These are phyloP conservation scores for Balaeniceps rex DNA, from an alignment of 2,113 vertebrate genomes.

Conservation along the genomic window DNA sequence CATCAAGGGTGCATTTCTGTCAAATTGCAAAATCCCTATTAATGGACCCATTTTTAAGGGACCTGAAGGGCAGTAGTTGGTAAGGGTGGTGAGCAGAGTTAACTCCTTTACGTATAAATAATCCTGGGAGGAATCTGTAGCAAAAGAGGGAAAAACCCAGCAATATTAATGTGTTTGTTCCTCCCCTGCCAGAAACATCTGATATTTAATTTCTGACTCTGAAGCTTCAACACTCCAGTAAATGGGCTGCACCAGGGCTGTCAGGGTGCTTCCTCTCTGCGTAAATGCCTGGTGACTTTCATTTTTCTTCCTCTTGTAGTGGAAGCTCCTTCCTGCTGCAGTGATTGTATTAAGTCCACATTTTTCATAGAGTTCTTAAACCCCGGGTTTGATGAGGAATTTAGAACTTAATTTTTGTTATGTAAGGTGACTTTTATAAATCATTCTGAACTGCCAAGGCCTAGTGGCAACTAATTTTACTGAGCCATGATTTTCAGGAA, in stretches of 20 bases:
- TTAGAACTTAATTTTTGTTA: neutral
- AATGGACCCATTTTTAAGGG: neutral
- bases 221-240: neutral
- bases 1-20: neutral
- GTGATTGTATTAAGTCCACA: neutral
- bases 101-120: neutral
- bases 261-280: neutral
- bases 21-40: neutral
- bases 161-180: neutral
- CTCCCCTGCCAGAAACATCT: neutral
- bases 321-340: too few relatives aligned
- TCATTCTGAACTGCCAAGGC: neutral
- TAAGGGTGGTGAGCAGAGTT: neutral
- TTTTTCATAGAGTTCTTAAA: neutral
- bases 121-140: neutral
- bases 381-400: neutral
- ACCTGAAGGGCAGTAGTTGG: neutral
- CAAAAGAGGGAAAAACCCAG: neutral
- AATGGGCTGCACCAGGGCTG: neutral
- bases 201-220: neutral
- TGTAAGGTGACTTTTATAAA: neutral
- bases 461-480: neutral
- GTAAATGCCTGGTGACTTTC: neutral
- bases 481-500: neutral
- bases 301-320: neutral